phyloP scores from a whole-genome alignment of 2,113 vertebrate genomes.

The Sapayoa aenigma region DNA sequence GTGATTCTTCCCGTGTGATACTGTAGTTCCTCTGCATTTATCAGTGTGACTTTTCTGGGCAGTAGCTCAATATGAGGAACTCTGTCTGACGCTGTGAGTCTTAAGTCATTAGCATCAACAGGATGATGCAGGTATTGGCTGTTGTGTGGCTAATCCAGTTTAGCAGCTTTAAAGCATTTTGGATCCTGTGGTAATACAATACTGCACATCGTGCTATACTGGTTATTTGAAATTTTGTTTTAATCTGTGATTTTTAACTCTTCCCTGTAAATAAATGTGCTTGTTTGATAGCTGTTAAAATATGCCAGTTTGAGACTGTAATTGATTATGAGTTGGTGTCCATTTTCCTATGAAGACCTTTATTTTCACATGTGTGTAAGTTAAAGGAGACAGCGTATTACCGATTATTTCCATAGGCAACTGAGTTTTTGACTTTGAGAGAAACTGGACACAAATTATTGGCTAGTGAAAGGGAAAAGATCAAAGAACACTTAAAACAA shows the following conservation, averaged over 20 bases:
- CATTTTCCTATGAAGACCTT: background rate
- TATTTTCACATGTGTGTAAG: background rate
- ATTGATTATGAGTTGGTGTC: background rate
- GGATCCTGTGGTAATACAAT: background rate
- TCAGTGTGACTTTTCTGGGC: background rate
- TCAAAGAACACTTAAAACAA: background rate
- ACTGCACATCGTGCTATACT: background rate
- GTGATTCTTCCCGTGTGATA: background rate
- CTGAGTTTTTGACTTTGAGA: background rate
- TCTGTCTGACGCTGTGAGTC: background rate
- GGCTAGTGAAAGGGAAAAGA: background rate
- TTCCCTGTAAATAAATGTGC: background rate
- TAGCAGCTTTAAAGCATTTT: conserved; percentile 12
- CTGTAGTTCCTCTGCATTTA: background rate
- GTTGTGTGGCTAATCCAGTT: conserved; percentile 1
- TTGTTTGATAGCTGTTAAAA: background rate
- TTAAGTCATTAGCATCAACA: conserved; percentile 28
- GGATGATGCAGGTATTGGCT: conserved; percentile 2
- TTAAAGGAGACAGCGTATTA: background rate
- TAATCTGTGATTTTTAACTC: background rate
- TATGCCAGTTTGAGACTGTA: background rate
- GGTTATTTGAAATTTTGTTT: background rate
- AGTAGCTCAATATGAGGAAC: background rate
- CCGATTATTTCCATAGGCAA: background rate
- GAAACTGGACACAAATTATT: background rate